Percentiles rank a stretch among this genome's conserved stretches.
phyloP scores from a whole-genome alignment of 2,888 invertebrate genomes.

The Keiferia lycopersicella region DNA sequence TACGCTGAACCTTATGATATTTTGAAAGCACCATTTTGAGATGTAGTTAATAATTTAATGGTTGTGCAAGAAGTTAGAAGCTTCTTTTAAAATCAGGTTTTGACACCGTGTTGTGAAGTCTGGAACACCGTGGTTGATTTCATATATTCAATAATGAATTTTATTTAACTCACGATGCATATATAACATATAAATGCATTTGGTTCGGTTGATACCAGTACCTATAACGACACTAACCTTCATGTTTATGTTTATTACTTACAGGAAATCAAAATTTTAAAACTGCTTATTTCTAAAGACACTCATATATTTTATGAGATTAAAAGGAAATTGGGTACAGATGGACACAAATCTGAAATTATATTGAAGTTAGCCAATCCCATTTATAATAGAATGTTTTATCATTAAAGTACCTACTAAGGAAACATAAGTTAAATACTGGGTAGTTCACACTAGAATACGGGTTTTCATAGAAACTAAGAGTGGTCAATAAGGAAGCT shows the following conservation, averaged over 20 bases:
- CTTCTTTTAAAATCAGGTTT: not conserved
- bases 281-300: not conserved
- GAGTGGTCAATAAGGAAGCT: constrained; percentile 59
- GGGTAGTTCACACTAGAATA: constrained; percentile 37
- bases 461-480: constrained; percentile 48
- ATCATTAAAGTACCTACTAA: not conserved
- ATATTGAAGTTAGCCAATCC: not conserved
- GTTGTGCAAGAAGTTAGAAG: not conserved
- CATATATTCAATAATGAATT: too few species aligned
- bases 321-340: not conserved
- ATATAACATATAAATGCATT: constrained; percentile 28
- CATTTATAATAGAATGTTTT: not conserved
- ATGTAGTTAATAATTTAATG: not conserved
- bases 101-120: not conserved
- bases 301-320: not conserved
- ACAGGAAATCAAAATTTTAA: not conserved
- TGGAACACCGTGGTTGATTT: too few species aligned
- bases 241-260: not conserved
- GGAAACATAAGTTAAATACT: not conserved
- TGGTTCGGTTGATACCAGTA: constrained; percentile 6
- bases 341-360: not conserved
- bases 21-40: constrained; percentile 6
- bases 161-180: constrained; percentile 20
- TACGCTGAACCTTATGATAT: not conserved
- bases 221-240: not conserved